Conservation (phyloP, 2,113 vertebrate species). For the Parus major region DNA sequence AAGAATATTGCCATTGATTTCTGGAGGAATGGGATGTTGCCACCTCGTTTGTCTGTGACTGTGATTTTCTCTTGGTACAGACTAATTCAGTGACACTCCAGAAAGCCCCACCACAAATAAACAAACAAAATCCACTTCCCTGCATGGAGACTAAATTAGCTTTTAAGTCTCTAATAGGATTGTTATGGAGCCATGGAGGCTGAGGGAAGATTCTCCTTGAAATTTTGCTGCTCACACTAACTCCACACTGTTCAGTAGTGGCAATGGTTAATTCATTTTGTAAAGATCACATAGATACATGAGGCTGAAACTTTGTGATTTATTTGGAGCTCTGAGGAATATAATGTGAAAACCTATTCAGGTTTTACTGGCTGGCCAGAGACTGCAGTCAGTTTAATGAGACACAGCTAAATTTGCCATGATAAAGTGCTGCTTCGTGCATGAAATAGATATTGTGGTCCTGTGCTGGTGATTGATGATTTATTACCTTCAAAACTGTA, state of each 20-base stretch:
- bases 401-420: slow-evolving; percentile 21
- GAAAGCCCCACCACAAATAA: background rate
- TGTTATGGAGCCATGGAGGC: background rate
- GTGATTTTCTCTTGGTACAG: background rate
- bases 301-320: slow-evolving; percentile 5
- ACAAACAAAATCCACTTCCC: background rate
- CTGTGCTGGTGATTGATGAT: background rate
- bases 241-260: background rate
- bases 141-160: background rate
- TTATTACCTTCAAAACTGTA: background rate
- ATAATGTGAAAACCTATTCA: slow-evolving; percentile 19
- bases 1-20: background rate
- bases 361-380: slow-evolving; percentile 5
- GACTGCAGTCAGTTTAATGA: slow-evolving; percentile 20
- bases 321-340: slow-evolving; percentile 42
- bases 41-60: background rate
- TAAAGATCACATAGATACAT: background rate
- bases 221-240: background rate
- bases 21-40: background rate
- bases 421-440: slow-evolving; percentile 17
- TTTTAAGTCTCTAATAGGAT: background rate
- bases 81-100: background rate
- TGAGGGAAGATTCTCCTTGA: background rate
- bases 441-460: background rate
- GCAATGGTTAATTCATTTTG: slow-evolving; percentile 1